These are phyloP conservation scores for Diplodus puntazzo DNA, from an alignment of 2,797 vertebrate species.

Conservation along the genomic window DNA sequence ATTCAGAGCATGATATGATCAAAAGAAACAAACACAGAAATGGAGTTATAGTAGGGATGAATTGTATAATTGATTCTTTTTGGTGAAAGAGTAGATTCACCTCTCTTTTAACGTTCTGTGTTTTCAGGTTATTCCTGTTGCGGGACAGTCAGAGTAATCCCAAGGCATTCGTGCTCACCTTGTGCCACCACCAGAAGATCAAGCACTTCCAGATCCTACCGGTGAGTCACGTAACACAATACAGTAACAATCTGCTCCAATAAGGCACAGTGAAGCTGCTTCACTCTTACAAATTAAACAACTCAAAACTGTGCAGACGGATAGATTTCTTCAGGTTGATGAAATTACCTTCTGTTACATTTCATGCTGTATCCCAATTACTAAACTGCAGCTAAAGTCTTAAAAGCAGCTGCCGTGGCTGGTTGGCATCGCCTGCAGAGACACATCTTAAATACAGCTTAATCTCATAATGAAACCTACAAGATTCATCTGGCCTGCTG, in stretches of 20 bases:
- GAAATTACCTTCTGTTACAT: background rate
- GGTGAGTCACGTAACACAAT: conserved; percentile 85
- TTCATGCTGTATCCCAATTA: background rate
- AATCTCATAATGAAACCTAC: background rate
- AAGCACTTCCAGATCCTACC: conserved; percentile 99
- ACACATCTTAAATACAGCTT: background rate
- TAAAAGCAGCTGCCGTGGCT: background rate
- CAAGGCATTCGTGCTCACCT: conserved; percentile 97
- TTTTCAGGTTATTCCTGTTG: conserved; percentile 93
- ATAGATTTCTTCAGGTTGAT: too few species aligned
- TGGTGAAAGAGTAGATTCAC: background rate
- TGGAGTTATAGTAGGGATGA: background rate
- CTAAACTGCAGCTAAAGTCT: background rate
- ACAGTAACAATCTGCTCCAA: background rate
- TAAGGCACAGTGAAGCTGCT: background rate
- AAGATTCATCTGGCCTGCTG: background rate
- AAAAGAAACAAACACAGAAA: background rate
- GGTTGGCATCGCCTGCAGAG: background rate
- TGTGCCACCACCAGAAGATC: conserved; percentile 99
- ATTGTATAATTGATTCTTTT: background rate
- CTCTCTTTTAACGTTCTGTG: background rate
- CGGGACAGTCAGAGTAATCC: conserved; percentile 99
- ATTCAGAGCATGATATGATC: conserved; percentile 1
- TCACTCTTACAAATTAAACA: background rate
- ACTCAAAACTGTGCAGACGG: background rate